Conservation (phyloP, 2,113 vertebrate genomes). For the Leucopsar rothschildi region DNA sequence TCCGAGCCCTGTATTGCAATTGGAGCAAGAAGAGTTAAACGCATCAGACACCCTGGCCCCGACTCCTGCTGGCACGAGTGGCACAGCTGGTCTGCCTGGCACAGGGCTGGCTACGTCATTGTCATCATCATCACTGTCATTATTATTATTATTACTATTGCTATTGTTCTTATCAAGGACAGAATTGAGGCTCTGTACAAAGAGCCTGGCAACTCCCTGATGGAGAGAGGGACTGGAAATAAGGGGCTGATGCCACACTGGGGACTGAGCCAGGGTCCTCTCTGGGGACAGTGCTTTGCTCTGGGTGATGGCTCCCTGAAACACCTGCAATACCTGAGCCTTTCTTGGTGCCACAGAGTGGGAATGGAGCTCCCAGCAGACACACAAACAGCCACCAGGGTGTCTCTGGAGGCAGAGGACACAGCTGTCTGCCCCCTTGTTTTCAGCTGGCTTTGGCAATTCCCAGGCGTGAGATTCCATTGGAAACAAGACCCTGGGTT, state of each 20-base stretch:
- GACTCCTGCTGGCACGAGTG: not conserved
- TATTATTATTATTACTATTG: not conserved
- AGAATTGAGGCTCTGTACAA: not conserved
- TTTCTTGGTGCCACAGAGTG: not conserved
- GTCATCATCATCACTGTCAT: not conserved
- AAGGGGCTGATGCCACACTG: not conserved
- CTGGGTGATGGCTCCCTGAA: not conserved
- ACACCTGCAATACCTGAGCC: not conserved
- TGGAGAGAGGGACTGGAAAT: not conserved
- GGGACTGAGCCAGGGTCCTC: not conserved
- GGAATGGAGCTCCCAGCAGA: not conserved
- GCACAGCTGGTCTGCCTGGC: not conserved
- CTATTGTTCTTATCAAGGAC: not conserved
- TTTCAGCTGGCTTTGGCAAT: not conserved
- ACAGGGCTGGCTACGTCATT: not conserved
- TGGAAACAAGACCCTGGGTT: not conserved
- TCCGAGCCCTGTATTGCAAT: conserved; percentile 97
- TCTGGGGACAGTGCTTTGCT: not conserved
- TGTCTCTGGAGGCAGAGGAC: not conserved
- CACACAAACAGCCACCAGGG: not conserved
- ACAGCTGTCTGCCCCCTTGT: not conserved
- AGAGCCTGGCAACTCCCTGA: not conserved
- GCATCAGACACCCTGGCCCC: conserved; percentile 65
- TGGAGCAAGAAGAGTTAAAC: conserved; percentile 92
- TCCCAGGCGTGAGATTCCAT: not conserved